Base-by-base conservation (phyloP, 30 jellyfish, hydroid and myxozoan species). In the Catostylus mosaicus region DNA sequence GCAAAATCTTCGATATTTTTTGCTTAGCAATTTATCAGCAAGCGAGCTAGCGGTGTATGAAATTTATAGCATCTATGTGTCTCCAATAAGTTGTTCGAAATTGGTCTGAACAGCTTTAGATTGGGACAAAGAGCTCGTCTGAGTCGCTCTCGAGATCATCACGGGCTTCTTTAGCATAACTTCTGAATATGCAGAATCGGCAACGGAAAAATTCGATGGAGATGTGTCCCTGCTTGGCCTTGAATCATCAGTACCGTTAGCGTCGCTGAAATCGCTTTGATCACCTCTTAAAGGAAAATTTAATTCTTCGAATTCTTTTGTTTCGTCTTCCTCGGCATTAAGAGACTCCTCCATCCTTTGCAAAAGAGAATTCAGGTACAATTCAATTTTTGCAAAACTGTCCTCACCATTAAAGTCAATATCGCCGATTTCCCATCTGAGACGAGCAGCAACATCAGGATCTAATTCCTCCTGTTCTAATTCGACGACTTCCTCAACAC, bases 361-460 rank as follows among this genome's bases (percentile, higher is more conserved):
- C 50, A 80, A 65, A 29, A 80, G 34, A 9, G 83, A 51, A 60
- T 86, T 76, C 27, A 93, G 79, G 67, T 88, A 86, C 34, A 46
- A 22, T 30, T 45, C 78, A 70, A 93, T 93, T 63, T 86, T 78
- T 16, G 84, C 93, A 56, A 93, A 93, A 11, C 89, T 68, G 77
- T 93, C 98, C 65, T 71, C 90, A 18, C 98, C 98, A 10, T 68
- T 56, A 63, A 88, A 88, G 66, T 93, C 98, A 46, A 93, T 89
- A 24, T 11, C 24, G 37, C 96, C 97, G 16, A 61, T 30, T 54
- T 93, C 97, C 98, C 98, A 93, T 56, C 85, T 66, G 26, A 62
- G 88, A 47, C 76, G 85, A 26, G 94, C 96, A 10, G 75, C 96
- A 9, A 61, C 74, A 11, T 78, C 92, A 3, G 90, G 38, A 52